phyloP scores from a whole-genome alignment of 2,113 vertebrate species.

The Oncorhynchus gorbuscha region DNA sequence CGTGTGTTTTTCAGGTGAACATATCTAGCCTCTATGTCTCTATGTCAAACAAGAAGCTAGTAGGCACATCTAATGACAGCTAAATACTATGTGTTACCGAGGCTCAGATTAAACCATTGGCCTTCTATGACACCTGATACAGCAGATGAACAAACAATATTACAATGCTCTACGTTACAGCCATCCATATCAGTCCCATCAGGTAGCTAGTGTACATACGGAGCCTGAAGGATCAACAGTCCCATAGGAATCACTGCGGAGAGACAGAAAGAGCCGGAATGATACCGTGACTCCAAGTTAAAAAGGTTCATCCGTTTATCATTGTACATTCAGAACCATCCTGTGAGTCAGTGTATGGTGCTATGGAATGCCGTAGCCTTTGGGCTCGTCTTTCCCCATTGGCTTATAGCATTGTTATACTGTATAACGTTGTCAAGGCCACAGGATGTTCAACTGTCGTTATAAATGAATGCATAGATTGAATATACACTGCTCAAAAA shows the following conservation, averaged over 20 bases:
- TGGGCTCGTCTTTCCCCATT: slow-evolving; percentile 4
- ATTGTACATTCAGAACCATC: slow-evolving; percentile 34
- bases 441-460: slow-evolving; percentile 10
- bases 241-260: neutral
- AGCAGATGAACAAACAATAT: slow-evolving; percentile 33
- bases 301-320: slow-evolving; percentile 63
- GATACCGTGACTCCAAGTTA: slow-evolving; percentile 35
- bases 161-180: slow-evolving; percentile 24
- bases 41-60: neutral
- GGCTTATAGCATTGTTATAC: slow-evolving; percentile 27
- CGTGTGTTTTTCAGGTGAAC: slow-evolving; percentile 37
- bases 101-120: slow-evolving; percentile 37
- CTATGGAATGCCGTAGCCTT: slow-evolving; percentile 25
- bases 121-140: slow-evolving; percentile 31
- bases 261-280: neutral
- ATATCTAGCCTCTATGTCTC: neutral
- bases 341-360: slow-evolving; percentile 29
- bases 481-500: slow-evolving; percentile 3
- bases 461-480: slow-evolving; percentile 37
- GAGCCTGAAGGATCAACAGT: slow-evolving; percentile 39
- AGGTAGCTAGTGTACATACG: slow-evolving; percentile 17
- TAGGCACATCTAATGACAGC: slow-evolving; percentile 9
- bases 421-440: slow-evolving; percentile 15
- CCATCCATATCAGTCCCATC: slow-evolving; percentile 39
- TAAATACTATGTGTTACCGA: neutral